Conservation (phyloP, 2,888 invertebrate species). For the Adelognathus sp. region DNA sequence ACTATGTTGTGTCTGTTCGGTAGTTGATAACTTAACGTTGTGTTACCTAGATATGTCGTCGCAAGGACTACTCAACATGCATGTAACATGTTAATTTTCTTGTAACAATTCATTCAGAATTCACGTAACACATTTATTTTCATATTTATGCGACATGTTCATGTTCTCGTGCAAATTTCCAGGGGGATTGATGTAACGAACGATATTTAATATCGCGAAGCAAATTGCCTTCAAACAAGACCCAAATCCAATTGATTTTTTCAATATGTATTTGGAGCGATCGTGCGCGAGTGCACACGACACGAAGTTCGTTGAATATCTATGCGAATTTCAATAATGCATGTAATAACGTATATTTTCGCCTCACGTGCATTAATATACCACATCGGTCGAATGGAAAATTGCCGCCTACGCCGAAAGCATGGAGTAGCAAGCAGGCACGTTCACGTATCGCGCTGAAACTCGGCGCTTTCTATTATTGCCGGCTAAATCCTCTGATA, state of each 20-base stretch:
- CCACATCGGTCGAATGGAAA: conserved; percentile 29
- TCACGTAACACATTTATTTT: no score
- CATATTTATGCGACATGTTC: background rate
- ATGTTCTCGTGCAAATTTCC: background rate
- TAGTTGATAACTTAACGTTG: no score
- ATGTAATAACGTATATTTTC: conserved; percentile 19
- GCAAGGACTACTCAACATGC: no score
- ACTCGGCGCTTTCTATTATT: conserved; percentile 46
- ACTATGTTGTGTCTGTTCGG: no score
- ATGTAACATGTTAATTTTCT: no score
- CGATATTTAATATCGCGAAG: conserved; percentile 22
- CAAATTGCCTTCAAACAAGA: conserved; percentile 11
- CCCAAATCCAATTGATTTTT: conserved; percentile 18
- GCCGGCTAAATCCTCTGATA: conserved; percentile 46
- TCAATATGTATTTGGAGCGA: background rate
- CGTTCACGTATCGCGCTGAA: background rate
- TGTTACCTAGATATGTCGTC: no score
- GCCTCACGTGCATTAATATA: background rate
- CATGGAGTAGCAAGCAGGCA: background rate
- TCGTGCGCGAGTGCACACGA: conserved; percentile 2
- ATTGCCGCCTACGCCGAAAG: conserved; percentile 20
- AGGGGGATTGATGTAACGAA: conserved; percentile 28
- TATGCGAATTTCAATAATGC: conserved; percentile 14
- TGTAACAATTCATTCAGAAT: no score
- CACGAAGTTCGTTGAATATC: background rate